These are phyloP conservation scores for Lineus longissimus DNA, from an alignment of 1,140 invertebrate genomes.

Conservation along the genomic window DNA sequence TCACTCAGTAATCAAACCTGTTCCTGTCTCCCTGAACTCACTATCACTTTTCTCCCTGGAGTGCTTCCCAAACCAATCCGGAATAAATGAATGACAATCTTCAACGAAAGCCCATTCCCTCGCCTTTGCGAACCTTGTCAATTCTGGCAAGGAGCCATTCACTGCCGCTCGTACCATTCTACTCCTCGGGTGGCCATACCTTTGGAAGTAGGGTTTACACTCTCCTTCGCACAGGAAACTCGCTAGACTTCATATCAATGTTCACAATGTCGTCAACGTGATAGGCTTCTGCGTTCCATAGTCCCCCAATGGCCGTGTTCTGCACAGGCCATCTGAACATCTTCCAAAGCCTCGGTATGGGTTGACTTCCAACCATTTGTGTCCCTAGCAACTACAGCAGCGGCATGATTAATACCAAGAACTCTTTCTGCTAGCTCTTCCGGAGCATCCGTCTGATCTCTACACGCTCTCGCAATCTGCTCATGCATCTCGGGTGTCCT, in stretches of 20 bases:
- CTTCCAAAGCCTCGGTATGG: conserved; percentile 8
- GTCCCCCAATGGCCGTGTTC: conserved; percentile 16
- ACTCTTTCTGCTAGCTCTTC: conserved; percentile 1
- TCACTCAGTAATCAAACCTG: conserved; percentile 14
- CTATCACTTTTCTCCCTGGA: conserved; percentile 14
- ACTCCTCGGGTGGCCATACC: conserved; percentile 6
- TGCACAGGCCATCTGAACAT: conserved; percentile 18
- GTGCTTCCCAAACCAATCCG: conserved; percentile 17
- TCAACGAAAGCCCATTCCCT: background rate
- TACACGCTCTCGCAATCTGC: background rate
- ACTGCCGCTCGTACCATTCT: background rate
- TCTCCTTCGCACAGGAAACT: background rate
- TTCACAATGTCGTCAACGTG: conserved; percentile 3
- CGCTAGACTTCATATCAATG: conserved; percentile 17
- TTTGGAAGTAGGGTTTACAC: conserved; percentile 4
- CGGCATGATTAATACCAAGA: conserved; percentile 13
- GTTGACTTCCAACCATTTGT: conserved; percentile 17
- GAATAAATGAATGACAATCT: conserved; percentile 11
- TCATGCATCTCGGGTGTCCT: conserved; percentile 11
- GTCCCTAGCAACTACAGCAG: conserved; percentile 10
- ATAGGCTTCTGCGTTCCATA: conserved; percentile 16
- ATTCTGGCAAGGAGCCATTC: conserved; percentile 4
- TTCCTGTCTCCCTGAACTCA: conserved; percentile 2
- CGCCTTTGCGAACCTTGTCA: conserved; percentile 6
- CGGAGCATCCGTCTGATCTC: background rate